A percentile compares a stretch with the other conserved stretches of the same genome.
Evolutionary conservation across 2,888 invertebrate species (phyloP).

Genomic region (Eulithis prunata): DNA sequence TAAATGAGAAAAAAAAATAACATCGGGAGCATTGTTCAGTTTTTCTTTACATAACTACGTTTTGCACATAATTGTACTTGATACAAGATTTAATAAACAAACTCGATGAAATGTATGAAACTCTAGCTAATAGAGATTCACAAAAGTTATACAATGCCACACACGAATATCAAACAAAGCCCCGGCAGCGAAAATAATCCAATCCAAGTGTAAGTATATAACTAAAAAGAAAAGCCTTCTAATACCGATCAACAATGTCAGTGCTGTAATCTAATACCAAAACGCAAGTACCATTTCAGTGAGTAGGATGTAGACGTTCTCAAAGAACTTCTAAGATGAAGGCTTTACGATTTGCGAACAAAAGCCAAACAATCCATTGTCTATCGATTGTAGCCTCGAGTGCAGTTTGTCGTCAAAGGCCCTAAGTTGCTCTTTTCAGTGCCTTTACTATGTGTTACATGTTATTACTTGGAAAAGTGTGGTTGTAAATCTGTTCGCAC

Average conservation of each 20-base stretch:
- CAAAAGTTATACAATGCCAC: background rate
- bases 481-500: constrained; percentile 33
- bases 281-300: constrained; percentile 52
- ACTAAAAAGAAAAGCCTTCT: constrained; percentile 47
- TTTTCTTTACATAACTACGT: too few species aligned
- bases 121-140: background rate
- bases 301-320: constrained; percentile 60
- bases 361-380: constrained; percentile 79
- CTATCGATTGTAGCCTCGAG: constrained; percentile 74
- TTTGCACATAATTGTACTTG: too few species aligned
- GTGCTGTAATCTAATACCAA: constrained; percentile 57
- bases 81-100: background rate
- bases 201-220: constrained; percentile 34
- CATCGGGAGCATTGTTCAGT: too few species aligned
- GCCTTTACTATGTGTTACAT: constrained; percentile 57
- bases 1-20: too few species aligned
- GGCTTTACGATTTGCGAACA: constrained; percentile 75
- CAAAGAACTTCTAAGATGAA: constrained; percentile 69
- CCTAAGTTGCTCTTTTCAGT: constrained; percentile 62
- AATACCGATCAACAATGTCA: constrained; percentile 29
- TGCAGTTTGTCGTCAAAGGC: constrained; percentile 78
- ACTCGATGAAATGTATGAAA: background rate
- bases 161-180: background rate
- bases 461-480: constrained; percentile 42
- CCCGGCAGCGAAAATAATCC: constrained; percentile 1